These are phyloP conservation scores for Sialia sialis DNA, from an alignment of 2,113 vertebrate species.

Conservation along the genomic window DNA sequence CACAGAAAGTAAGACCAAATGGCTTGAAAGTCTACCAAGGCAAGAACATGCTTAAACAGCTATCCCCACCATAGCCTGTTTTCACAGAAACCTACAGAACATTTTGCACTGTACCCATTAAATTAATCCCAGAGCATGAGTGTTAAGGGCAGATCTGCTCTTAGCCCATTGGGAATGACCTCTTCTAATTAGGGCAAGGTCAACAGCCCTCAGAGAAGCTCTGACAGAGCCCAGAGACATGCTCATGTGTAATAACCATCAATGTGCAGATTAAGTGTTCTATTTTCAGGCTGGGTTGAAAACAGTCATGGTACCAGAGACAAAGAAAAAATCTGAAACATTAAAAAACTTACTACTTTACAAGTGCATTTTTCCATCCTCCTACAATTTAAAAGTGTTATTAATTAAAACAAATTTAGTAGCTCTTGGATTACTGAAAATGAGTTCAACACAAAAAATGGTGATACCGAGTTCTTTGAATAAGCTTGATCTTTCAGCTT, in stretches of 20 bases:
- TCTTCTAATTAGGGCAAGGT: background rate
- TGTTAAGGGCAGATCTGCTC: background rate
- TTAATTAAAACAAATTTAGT: background rate
- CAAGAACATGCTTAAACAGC: background rate
- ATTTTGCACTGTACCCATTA: background rate
- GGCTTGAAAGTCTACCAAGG: background rate
- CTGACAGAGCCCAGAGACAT: background rate
- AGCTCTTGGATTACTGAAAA: background rate
- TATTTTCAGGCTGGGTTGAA: background rate
- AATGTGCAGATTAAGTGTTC: background rate
- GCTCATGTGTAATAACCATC: background rate
- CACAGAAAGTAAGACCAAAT: background rate
- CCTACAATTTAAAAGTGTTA: background rate
- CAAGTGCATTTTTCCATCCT: background rate
- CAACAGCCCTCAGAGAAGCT: background rate
- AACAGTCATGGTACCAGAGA: background rate
- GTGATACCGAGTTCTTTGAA: background rate
- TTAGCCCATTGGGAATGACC: background rate
- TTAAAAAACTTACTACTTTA: background rate
- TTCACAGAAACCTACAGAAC: rapidly evolving
- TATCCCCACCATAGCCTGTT: background rate
- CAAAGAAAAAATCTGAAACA: background rate
- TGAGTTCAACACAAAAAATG: background rate
- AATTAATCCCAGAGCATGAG: background rate
- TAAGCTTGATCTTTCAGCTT: background rate